These are phyloP conservation scores for Myxocyprinus asiaticus DNA, from an alignment of 2,113 vertebrate species.

Conservation along the genomic window DNA sequence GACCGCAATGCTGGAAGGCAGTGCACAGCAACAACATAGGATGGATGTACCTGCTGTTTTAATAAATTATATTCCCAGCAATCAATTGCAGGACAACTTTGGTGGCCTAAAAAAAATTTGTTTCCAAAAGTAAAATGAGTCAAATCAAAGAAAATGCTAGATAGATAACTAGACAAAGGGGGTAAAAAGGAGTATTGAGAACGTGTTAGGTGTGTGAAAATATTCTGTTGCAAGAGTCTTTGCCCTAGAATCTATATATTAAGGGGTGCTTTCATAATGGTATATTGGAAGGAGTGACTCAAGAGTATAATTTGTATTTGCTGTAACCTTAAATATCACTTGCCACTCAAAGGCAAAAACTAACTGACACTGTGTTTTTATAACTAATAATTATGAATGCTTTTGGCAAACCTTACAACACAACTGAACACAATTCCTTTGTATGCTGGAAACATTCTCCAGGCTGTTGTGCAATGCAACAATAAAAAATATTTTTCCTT, in stretches of 20 bases:
- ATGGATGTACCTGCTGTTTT: neutral
- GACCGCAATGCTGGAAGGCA: neutral
- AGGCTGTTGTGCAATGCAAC: constrained; percentile 3
- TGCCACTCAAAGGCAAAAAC: neutral
- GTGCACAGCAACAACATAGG: too few relatives aligned
- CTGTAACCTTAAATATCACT: constrained; percentile 10
- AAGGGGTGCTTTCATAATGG: neutral
- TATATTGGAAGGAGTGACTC: neutral
- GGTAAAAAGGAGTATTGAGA: too few relatives aligned
- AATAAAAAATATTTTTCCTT: constrained; percentile 1
- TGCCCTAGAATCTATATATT: too few relatives aligned
- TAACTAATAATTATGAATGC: constrained; percentile 6
- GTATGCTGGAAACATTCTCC: constrained; percentile 12
- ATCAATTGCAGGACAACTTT: neutral
- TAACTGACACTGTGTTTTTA: neutral
- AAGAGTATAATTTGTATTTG: neutral
- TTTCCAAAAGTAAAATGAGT: too few relatives aligned
- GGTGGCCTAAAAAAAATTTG: too few relatives aligned
- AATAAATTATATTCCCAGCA: neutral
- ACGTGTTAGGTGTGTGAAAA: neutral
- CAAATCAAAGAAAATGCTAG: too few relatives aligned
- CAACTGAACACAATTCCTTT: neutral
- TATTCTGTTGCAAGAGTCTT: neutral
- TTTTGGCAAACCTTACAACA: neutral
- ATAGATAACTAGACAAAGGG: too few relatives aligned